A percentile compares a stretch with the other conserved stretches of the same genome.
Conservation (phyloP, 2,113 vertebrate genomes). For the Dendropsophus ebraccatus region DNA sequence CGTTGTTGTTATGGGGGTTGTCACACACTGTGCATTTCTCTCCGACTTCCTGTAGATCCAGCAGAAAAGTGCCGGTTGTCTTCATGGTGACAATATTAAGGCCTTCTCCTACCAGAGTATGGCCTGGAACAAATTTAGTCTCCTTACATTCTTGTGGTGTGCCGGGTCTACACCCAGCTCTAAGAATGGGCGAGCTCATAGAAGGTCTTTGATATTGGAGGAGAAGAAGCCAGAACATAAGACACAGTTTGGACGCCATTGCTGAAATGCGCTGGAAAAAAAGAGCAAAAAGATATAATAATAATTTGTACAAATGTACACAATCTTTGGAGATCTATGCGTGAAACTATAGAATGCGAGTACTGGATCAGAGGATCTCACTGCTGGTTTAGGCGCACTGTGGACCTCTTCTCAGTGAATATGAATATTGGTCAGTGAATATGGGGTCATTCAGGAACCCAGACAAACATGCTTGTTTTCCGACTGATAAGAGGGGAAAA, state of each 20-base stretch:
- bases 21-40: constrained; percentile 70
- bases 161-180: background rate
- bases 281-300: background rate
- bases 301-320: background rate
- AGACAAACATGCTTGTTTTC: no score
- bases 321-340: background rate
- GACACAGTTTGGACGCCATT: background rate
- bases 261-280: background rate
- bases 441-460: no score
- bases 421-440: no score
- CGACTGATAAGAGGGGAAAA: no score
- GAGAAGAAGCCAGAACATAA: background rate
- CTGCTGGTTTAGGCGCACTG: no score
- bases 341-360: background rate
- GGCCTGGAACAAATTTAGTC: constrained; percentile 63
- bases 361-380: background rate
- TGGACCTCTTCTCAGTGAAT: no score
- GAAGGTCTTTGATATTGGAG: background rate
- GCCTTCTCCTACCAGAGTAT: constrained; percentile 67
- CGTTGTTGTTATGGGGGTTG: constrained; percentile 69
- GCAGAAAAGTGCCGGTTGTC: constrained; percentile 60
- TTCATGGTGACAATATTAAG: constrained; percentile 65
- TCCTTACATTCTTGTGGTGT: constrained; percentile 5
- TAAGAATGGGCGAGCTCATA: background rate
- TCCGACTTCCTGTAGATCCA: constrained; percentile 46